Evolutionary conservation across 2,888 invertebrate species (phyloP).

Genomic region (Apodemia hepburni): DNA sequence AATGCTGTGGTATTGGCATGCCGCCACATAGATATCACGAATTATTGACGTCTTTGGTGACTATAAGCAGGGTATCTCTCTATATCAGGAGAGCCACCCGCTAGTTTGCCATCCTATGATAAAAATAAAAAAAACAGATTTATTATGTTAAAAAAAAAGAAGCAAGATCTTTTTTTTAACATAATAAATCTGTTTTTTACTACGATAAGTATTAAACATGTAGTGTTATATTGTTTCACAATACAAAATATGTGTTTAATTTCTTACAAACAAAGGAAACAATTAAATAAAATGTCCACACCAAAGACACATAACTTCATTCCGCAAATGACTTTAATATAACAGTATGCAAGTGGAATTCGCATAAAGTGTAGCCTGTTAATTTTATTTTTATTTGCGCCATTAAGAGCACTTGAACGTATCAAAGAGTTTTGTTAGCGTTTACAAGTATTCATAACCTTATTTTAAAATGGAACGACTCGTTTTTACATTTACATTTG

Average conservation of each 20-base stretch:
- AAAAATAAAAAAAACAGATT: too few relatives aligned
- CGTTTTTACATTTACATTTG: conserved; percentile 1
- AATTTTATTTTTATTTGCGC: conserved; percentile 11
- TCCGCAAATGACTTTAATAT: conserved; percentile 9
- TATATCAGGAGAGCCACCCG: too few relatives aligned
- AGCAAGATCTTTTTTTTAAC: too few relatives aligned
- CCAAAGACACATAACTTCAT: conserved; percentile 1
- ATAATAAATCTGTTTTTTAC: too few relatives aligned
- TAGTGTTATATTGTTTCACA: too few relatives aligned
- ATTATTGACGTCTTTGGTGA: too few relatives aligned
- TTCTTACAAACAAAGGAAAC: conserved; percentile 5
- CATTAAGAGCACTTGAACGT: conserved; percentile 12
- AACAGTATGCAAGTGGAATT: conserved; percentile 5
- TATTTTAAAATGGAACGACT: conserved; percentile 4
- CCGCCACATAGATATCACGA: too few relatives aligned
- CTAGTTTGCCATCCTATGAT: too few relatives aligned
- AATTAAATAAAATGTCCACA: neutral
- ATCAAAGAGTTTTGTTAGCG: conserved; percentile 9
- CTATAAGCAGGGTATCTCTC: too few relatives aligned
- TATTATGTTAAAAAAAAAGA: too few relatives aligned
- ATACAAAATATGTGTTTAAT: neutral
- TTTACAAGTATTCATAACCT: conserved; percentile 12
- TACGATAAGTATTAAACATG: too few relatives aligned
- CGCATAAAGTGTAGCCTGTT: conserved; percentile 9
- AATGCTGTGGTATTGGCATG: too few relatives aligned